These are phyloP conservation scores for Osmerus eperlanus DNA, from an alignment of 2,113 vertebrate species.

Conservation along the genomic window DNA sequence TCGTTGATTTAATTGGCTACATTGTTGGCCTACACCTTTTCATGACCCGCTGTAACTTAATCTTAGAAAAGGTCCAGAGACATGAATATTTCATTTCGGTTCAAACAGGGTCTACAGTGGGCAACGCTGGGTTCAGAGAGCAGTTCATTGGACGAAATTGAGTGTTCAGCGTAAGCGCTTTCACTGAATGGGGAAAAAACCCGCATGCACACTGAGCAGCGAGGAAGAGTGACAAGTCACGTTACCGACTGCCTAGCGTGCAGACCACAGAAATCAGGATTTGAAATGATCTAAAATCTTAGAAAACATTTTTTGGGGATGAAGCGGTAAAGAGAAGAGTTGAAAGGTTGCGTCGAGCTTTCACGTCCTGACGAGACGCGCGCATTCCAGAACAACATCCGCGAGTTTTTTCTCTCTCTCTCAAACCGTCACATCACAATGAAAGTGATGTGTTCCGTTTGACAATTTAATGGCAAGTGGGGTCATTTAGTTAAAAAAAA, in stretches of 20 bases:
- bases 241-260: neutral
- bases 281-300: slow-evolving; percentile 32
- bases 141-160: slow-evolving; percentile 55
- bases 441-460: neutral
- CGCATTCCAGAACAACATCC: slow-evolving; percentile 57
- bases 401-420: slow-evolving; percentile 24
- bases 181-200: slow-evolving; percentile 50
- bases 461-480: neutral
- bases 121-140: slow-evolving; percentile 4
- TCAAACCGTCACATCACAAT: neutral
- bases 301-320: slow-evolving; percentile 38
- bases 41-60: neutral
- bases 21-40: too few relatives aligned
- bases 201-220: neutral
- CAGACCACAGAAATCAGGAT: neutral
- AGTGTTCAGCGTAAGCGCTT: slow-evolving; percentile 48
- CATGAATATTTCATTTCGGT: slow-evolving; percentile 14
- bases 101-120: slow-evolving; percentile 35
- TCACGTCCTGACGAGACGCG: slow-evolving; percentile 37
- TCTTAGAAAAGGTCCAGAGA: neutral
- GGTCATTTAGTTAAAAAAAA: too few relatives aligned
- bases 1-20: too few relatives aligned
- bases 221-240: slow-evolving; percentile 19
- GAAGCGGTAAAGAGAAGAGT: slow-evolving; percentile 27
- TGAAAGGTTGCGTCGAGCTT: neutral